phyloP scores from a whole-genome alignment of 2,113 vertebrate species.

The Pangasianodon gigas region DNA sequence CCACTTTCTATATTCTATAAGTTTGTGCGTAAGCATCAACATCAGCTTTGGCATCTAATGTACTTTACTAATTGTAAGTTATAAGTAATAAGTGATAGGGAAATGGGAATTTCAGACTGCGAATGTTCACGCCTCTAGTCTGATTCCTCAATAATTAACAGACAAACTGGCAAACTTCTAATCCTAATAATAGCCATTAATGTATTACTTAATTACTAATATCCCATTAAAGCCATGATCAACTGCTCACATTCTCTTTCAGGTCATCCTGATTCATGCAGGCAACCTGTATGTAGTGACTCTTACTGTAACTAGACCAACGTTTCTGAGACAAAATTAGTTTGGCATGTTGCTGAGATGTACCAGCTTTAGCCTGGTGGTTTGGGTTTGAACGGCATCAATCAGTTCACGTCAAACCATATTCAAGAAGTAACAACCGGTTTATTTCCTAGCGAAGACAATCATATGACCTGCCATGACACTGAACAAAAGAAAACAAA shows the following conservation, averaged over 20 bases:
- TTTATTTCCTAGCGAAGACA: constrained; percentile 5
- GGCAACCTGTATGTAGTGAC: neutral
- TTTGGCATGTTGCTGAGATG: neutral
- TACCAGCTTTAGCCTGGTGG: neutral
- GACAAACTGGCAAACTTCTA: neutral
- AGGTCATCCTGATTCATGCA: neutral
- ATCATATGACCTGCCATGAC: constrained; percentile 61
- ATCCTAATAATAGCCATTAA: constrained; percentile 1
- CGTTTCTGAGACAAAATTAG: neutral
- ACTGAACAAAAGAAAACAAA: constrained; percentile 55
- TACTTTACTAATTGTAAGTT: neutral
- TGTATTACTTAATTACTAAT: neutral
- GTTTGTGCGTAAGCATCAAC: neutral
- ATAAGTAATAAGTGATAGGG: neutral
- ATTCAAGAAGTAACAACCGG: neutral
- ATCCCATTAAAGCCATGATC: neutral
- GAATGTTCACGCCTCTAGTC: neutral
- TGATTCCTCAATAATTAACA: neutral
- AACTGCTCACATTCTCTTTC: neutral
- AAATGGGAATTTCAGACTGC: neutral
- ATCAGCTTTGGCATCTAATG: no score
- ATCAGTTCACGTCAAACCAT: constrained; percentile 3
- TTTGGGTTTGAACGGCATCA: neutral
- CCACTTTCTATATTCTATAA: neutral
- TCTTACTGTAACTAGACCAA: neutral